Evolutionary conservation across 2,797 vertebrate species (phyloP).

Genomic region (Siniperca obscura): DNA sequence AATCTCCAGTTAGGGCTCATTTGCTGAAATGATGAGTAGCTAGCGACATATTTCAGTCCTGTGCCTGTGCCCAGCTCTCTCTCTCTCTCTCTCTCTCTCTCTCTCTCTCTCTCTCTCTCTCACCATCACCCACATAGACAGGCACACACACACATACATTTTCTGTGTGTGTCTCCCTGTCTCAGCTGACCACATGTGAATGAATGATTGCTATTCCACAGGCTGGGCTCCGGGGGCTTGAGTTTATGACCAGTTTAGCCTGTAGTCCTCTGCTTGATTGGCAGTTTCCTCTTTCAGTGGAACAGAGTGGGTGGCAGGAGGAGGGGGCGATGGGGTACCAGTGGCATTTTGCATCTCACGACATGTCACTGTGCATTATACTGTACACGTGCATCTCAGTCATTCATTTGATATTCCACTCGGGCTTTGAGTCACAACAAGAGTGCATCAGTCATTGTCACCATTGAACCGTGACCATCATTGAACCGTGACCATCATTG

Average conservation of each 20-base stretch:
- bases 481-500: not conserved
- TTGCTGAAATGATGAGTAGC: conserved; percentile 33
- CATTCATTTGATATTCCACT: conserved; percentile 29
- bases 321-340: conserved; percentile 22
- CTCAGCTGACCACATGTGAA: conserved; percentile 52
- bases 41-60: conserved; percentile 17
- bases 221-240: conserved; percentile 55
- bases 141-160: not conserved
- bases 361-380: conserved; percentile 59
- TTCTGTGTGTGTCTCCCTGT: not conserved
- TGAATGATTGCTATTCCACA: conserved; percentile 60
- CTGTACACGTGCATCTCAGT: conserved; percentile 36
- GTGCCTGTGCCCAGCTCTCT: not conserved
- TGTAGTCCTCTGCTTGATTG: conserved; percentile 68
- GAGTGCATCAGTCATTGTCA: not conserved
- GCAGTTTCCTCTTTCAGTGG: conserved; percentile 61
- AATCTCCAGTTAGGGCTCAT: conserved; percentile 31
- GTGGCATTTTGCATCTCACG: conserved; percentile 51
- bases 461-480: not conserved
- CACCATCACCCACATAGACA: not conserved
- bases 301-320: not conserved
- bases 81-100: not conserved
- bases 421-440: conserved; percentile 10
- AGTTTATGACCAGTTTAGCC: conserved; percentile 67
- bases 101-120: not conserved